phyloP scores from a whole-genome alignment of 2,888 invertebrate genomes.

The Halictus ligatus region DNA sequence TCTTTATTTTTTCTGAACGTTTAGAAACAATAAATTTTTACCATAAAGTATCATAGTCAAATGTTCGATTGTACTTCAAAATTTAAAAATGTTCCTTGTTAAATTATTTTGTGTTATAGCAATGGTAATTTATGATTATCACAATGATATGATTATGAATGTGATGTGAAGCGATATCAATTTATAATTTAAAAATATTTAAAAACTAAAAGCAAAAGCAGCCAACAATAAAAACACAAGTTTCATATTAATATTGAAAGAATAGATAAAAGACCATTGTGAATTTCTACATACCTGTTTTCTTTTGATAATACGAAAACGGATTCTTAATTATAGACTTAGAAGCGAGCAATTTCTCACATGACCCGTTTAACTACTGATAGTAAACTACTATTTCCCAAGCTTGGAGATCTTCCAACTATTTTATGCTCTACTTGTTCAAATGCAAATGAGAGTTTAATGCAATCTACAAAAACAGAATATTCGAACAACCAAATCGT shows the following conservation, averaged over 20 bases:
- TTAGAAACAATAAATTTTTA: too few species aligned
- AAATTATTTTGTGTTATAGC: too few species aligned
- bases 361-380: neutral
- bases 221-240: neutral
- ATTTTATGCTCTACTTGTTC: neutral
- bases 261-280: neutral
- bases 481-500: neutral
- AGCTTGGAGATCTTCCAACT: neutral
- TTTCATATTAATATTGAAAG: neutral
- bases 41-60: too few species aligned
- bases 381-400: neutral
- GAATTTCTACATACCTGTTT: neutral
- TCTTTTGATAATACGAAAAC: neutral
- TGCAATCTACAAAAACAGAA: neutral
- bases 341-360: neutral
- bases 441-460: neutral
- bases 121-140: too few species aligned
- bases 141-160: too few species aligned
- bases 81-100: too few species aligned
- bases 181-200: neutral
- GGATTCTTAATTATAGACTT: neutral
- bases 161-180: too few species aligned
- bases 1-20: neutral
- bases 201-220: neutral
- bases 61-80: too few species aligned